Conservation (phyloP, 2,113 vertebrate genomes). For the Festucalex cinctus region DNA sequence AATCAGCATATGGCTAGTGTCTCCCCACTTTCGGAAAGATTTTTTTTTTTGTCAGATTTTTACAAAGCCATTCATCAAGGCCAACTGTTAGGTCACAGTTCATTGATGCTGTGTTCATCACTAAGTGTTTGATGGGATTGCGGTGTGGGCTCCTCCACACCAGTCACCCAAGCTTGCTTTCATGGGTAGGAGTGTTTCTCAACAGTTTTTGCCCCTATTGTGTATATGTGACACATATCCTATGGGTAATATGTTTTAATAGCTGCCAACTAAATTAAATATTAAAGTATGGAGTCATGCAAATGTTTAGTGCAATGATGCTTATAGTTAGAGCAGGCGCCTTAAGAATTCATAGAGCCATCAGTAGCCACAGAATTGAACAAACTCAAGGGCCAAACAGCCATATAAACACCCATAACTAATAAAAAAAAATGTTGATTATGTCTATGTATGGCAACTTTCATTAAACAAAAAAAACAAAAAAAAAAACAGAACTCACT, state of each 20-base stretch:
- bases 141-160: neutral
- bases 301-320: neutral
- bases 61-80: neutral
- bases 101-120: neutral
- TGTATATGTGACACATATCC: neutral
- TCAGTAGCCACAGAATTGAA: conserved; percentile 10
- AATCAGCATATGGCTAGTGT: neutral
- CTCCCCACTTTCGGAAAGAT: neutral
- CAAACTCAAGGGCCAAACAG: conserved; percentile 9
- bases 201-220: neutral
- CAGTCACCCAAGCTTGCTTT: neutral
- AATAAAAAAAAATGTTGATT: neutral
- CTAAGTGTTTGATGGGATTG: neutral
- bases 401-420: neutral
- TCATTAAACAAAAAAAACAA: neutral
- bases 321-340: neutral
- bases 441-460: neutral
- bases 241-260: neutral
- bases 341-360: conserved; percentile 9
- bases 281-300: neutral
- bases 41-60: too few relatives aligned
- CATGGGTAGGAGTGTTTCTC: neutral
- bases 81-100: neutral
- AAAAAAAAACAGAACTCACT: neutral
- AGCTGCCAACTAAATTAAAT: neutral